Base-by-base conservation (phyloP, 2,797 vertebrate genomes). In the Cuniculus paca region DNA sequence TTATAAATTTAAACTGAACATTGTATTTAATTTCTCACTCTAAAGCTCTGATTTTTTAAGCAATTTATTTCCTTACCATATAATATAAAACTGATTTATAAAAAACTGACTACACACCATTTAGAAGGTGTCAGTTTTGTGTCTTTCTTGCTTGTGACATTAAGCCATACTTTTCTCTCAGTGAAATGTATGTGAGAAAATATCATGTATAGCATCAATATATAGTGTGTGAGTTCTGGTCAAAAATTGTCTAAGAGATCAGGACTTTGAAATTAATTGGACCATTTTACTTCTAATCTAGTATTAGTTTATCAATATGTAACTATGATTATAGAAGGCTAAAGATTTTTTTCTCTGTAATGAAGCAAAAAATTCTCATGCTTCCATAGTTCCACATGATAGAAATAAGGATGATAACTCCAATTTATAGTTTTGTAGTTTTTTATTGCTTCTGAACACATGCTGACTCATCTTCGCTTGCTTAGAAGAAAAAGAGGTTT, bases 51-150 rank as follows among this genome's bases (percentile, higher is more conserved):
- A 42, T 94, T 96, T 96, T 93, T 94, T 91, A 84, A 79, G 95
- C 42, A 95, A 93, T 92, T 97, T 96, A 80, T 96, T 97, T 84
- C 77, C 36, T 82, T 81, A 97, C 97, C 16, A 91, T 96, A 95
- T 85, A 94, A 92, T 89, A 68, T 72, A 93, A 74, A 97, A 92
- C 28, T 96, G 81, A 94, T 94, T 95, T 63, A 95, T 87, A 91
- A 45, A 88, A 96, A 97, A 91, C 17, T 94, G 88, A 96, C 92
- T 96, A 77, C 81, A 5, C 87, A 70, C 5, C 19, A 97, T 74
- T 90, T 83, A 63, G 91, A 79, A 92, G 58, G 74, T 60, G 34
- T 48, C 61, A 91, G 22, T 28, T 58, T 88, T 88, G 3, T 83
- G 78, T 96, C 31, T 90, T 6, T 96, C 45, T 77, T 95, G 42